Evolutionary conservation across 2,113 vertebrate species (phyloP).

Genomic region (Zonotrichia leucophrys): DNA sequence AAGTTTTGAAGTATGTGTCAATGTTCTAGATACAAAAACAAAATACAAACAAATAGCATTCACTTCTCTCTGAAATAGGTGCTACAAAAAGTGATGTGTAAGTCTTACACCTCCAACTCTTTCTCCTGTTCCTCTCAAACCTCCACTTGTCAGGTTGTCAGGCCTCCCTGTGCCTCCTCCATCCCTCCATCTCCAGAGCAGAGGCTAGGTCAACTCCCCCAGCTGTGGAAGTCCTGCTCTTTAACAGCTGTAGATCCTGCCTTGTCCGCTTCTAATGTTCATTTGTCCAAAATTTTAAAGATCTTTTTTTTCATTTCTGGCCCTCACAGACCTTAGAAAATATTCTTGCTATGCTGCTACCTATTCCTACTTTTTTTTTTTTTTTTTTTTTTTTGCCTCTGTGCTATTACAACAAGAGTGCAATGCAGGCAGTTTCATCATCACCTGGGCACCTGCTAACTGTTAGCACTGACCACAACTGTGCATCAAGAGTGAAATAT

Average conservation of each 20-base stretch:
- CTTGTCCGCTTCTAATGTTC: not conserved
- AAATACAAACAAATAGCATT: not conserved
- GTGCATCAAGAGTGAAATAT: no score
- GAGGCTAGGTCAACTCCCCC: not conserved
- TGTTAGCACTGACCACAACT: not conserved
- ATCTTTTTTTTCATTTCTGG: not conserved
- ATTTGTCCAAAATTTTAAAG: not conserved
- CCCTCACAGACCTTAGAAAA: not conserved
- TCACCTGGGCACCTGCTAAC: not conserved
- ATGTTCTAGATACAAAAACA: not conserved
- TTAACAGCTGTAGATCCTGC: not conserved
- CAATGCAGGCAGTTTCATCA: not conserved
- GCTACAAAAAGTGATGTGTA: not conserved
- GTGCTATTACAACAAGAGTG: not conserved
- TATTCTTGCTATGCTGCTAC: not conserved
- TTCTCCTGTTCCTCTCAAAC: not conserved
- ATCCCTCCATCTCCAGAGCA: not conserved
- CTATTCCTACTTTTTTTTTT: not conserved
- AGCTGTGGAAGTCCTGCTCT: not conserved
- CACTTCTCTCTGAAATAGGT: not conserved
- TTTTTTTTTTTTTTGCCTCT: not conserved
- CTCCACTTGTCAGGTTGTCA: fast-evolving
- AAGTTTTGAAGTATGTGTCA: not conserved
- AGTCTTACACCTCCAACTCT: not conserved
- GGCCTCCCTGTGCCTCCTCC: not conserved